These are phyloP conservation scores for Suillia variegata DNA, from an alignment of 2,888 invertebrate genomes.

Conservation along the genomic window DNA sequence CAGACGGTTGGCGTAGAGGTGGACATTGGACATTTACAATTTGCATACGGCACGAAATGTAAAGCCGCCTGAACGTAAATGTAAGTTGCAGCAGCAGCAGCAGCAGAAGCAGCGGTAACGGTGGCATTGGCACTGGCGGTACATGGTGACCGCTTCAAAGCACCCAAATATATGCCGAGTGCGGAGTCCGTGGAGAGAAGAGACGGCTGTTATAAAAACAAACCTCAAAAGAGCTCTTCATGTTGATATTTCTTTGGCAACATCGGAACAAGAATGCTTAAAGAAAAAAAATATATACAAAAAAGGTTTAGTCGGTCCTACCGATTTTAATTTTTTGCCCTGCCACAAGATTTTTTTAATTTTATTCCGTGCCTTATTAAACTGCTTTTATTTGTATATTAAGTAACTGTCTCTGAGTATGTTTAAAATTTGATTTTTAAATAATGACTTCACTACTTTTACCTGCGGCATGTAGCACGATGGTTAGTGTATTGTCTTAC, in stretches of 20 bases:
- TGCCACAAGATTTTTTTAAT: too few relatives aligned
- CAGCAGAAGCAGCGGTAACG: too few relatives aligned
- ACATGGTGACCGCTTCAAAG: conserved; percentile 1
- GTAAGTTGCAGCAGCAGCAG: not conserved
- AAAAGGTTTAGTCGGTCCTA: too few relatives aligned
- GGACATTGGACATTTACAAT: not conserved
- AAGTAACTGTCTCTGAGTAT: too few relatives aligned
- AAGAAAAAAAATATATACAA: not conserved
- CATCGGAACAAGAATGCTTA: not conserved
- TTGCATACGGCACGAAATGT: not conserved
- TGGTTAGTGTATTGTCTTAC: too few relatives aligned
- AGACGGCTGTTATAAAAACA: not conserved
- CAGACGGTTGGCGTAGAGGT: not conserved
- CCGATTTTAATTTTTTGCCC: too few relatives aligned
- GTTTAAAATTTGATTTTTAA: too few relatives aligned
- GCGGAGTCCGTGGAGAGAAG: not conserved
- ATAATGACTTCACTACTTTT: too few relatives aligned
- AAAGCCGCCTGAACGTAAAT: not conserved
- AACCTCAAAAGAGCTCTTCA: not conserved
- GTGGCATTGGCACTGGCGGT: too few relatives aligned
- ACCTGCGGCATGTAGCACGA: too few relatives aligned
- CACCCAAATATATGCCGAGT: conserved; percentile 1
- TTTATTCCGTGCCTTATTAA: too few relatives aligned
- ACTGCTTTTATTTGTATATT: too few relatives aligned
- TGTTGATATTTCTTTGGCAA: conserved; percentile 1